phyloP scores from a whole-genome alignment of 1,140 invertebrate genomes.

The Macrocentrus cingulum region DNA sequence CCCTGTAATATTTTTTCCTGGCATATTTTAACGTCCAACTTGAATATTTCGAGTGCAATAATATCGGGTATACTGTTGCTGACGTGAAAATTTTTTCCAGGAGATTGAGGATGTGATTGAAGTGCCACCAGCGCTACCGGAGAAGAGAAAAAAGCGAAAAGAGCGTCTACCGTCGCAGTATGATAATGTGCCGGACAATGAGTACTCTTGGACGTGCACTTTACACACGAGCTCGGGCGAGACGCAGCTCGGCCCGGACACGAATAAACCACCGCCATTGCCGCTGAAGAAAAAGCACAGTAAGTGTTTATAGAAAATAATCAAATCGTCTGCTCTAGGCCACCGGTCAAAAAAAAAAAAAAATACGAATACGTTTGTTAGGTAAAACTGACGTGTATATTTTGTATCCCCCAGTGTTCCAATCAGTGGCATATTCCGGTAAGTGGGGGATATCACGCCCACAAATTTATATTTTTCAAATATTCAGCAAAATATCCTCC shows the following conservation, averaged over 20 bases:
- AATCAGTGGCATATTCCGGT: constrained; percentile 91
- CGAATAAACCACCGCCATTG: constrained; percentile 79
- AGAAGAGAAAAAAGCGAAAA: constrained; percentile 60
- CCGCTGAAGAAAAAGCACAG: constrained; percentile 91
- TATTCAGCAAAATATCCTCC: constrained; percentile 48
- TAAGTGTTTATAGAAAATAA: too few species aligned
- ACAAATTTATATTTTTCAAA: constrained; percentile 38
- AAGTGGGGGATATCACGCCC: constrained; percentile 69
- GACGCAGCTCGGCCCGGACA: constrained; percentile 56
- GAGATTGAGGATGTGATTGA: constrained; percentile 54
- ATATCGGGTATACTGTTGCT: too few species aligned
- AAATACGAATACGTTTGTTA: too few species aligned
- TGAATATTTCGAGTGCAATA: too few species aligned
- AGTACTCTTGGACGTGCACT: constrained; percentile 61
- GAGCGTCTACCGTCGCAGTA: constrained; percentile 72
- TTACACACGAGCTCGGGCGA: constrained; percentile 56
- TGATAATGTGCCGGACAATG: constrained; percentile 70
- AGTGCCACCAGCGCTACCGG: constrained; percentile 69
- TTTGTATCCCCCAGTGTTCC: constrained; percentile 78
- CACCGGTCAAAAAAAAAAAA: too few species aligned
- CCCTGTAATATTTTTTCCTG: too few species aligned
- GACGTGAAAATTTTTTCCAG: too few species aligned
- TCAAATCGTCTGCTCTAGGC: constrained; percentile 1
- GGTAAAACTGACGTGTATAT: constrained; percentile 56
- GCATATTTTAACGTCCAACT: too few species aligned